Evolutionary conservation across 2,888 invertebrate species (phyloP), one percentile per base, ranked within the genome.

Genomic region (Elmis aenea): DNA sequence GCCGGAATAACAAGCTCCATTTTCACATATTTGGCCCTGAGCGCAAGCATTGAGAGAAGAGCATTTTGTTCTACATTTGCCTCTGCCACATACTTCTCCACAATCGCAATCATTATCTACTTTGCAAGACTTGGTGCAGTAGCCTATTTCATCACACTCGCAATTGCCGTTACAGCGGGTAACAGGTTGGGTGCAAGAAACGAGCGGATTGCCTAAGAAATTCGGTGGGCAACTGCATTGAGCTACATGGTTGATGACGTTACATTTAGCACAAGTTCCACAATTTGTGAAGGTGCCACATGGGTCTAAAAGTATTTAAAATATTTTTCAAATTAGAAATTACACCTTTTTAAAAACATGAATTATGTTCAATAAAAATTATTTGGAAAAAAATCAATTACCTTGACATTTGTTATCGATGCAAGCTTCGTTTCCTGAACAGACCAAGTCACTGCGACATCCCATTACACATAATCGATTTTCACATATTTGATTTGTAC

Each of bases 391-490:
- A 20, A 26, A n/a, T 15, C 10, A 60, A 59, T 62, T 71, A 83
- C 83, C 83, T 74, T 76, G 79, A 59, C 91, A 91, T 62, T 86
- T 81, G 54, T 85, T 85, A 57, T 83, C 81, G 24, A 89, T 71
- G 61, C 93, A 93, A 8, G 90, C 83, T 64, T 88, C 77, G 40
- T 82, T 74, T 42, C 70, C 73, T 5, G 79, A 73, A 60, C 93
- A 93, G 8, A 82, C 77, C 25, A 81, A 79, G 60, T 92, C 91
- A 57, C 82, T 86, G 40, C 91, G 77, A 59, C 93, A 93, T 26
- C 93, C 93, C 54, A 83, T 77, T 59, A 87, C 81, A 61, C 92
- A 92, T 45, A 91, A 74, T 53, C 90, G 76, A 55, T 85, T 87
- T 63, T 87, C 85, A 58, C 93, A 93, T 53, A 93, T 89, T 66